Percentiles rank a stretch among this genome's conserved stretches.
Evolutionary conservation across 2,797 vertebrate genomes (phyloP).

Genomic region (Hybognathus amarus): DNA sequence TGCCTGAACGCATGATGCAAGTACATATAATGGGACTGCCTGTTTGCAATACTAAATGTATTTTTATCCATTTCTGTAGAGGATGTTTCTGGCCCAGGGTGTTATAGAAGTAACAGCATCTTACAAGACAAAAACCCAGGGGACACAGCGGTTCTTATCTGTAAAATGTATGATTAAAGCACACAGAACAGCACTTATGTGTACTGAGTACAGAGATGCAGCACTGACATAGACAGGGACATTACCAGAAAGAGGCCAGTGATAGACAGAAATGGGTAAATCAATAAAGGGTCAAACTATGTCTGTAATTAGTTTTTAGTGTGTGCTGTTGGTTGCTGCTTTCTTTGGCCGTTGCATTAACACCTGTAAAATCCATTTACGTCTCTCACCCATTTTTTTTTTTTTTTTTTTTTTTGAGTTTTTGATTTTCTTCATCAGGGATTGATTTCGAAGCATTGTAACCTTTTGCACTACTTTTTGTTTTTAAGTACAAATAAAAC

Average conservation of each 20-base stretch:
- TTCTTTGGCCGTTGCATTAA: background rate
- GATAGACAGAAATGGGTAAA: conserved; percentile 45
- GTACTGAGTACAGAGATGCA: conserved; percentile 1
- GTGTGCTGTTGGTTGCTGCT: background rate
- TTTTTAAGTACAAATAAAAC: too few relatives aligned
- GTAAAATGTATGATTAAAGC: conserved; percentile 44
- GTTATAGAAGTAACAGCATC: background rate
- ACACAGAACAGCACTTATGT: conserved; percentile 25
- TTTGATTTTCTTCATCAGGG: background rate
- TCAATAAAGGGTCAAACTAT: conserved; percentile 27
- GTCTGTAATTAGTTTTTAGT: conserved; percentile 35
- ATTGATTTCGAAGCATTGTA: background rate
- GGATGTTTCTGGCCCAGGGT: background rate
- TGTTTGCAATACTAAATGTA: background rate
- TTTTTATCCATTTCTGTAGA: background rate
- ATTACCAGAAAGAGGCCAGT: conserved; percentile 46
- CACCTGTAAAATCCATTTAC: background rate
- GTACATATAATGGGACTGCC: background rate
- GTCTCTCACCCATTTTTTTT: background rate
- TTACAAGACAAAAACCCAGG: conserved; percentile 28
- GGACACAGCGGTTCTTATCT: conserved; percentile 17
- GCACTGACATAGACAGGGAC: conserved; percentile 18
- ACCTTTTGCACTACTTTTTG: background rate
- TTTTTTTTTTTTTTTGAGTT: too few relatives aligned
- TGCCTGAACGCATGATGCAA: background rate